These are phyloP conservation scores for Pygoscelis antarcticus DNA, from an alignment of 2,113 vertebrate species.

Conservation along the genomic window DNA sequence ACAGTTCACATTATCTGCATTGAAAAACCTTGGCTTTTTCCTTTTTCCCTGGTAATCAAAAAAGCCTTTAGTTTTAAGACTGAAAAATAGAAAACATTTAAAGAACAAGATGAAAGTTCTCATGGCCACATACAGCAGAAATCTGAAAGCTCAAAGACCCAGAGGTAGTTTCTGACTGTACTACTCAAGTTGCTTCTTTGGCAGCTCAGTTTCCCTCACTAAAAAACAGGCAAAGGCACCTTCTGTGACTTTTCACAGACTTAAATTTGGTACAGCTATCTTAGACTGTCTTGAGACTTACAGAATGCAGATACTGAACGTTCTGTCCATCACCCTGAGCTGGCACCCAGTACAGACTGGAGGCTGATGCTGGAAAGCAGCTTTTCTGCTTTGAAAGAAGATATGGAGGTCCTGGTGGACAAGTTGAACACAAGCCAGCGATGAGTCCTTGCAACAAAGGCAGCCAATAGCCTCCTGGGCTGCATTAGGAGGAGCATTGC, in stretches of 20 bases:
- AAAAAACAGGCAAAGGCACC: neutral
- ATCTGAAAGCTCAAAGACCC: neutral
- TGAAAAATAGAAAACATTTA: neutral
- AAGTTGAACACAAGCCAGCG: neutral
- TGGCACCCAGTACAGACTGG: neutral
- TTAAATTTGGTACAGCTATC: neutral
- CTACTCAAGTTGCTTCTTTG: neutral
- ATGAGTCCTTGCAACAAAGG: neutral
- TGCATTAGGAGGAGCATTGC: neutral
- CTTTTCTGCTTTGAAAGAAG: neutral
- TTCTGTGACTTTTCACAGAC: neutral
- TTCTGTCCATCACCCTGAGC: neutral
- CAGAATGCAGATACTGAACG: neutral
- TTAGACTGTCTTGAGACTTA: neutral
- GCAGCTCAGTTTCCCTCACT: neutral
- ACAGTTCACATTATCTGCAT: neutral
- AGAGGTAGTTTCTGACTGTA: neutral
- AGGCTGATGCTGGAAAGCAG: neutral
- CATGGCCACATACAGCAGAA: neutral
- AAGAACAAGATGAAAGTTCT: neutral
- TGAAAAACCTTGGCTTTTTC: neutral
- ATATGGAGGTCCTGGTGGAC: neutral
- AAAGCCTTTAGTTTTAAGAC: neutral
- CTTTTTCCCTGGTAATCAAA: neutral
- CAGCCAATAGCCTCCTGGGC: neutral